A percentile compares a stretch with the other conserved stretches of the same genome.
These are phyloP conservation scores for Trichopria drosophilae DNA, from an alignment of 2,888 invertebrate genomes.

Conservation along the genomic window DNA sequence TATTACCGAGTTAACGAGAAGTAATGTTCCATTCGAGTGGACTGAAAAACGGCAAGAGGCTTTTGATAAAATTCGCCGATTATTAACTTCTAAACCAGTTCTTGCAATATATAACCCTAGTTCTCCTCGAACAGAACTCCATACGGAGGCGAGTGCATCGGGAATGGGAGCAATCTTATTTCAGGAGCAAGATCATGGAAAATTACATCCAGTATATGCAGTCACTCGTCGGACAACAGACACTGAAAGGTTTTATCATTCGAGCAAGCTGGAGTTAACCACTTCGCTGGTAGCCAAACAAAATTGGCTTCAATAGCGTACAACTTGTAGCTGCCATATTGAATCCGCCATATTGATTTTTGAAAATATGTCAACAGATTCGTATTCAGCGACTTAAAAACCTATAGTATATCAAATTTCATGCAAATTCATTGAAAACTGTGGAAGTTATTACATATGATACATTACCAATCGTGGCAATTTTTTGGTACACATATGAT, in stretches of 20 bases:
- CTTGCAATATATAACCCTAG: conserved; percentile 31
- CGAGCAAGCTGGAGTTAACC: conserved; percentile 32
- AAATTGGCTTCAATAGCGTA: too few species aligned
- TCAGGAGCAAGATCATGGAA: conserved; percentile 31
- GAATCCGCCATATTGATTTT: too few species aligned
- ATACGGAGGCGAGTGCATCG: conserved; percentile 10
- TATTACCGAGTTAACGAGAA: conserved; percentile 5
- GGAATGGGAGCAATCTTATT: conserved; percentile 23
- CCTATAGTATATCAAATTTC: too few species aligned
- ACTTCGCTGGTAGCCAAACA: too few species aligned
- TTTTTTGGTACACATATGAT: too few species aligned
- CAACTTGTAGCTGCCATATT: too few species aligned
- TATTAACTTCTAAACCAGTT: conserved; percentile 31
- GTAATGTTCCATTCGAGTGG: conserved; percentile 6
- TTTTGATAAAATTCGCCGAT: conserved; percentile 29
- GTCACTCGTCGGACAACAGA: conserved; percentile 32
- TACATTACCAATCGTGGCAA: too few species aligned
- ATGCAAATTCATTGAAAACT: too few species aligned
- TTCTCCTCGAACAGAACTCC: conserved; percentile 20
- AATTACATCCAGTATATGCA: conserved; percentile 33
- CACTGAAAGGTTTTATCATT: conserved; percentile 30
- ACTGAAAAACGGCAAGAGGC: conserved; percentile 33
- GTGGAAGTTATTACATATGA: too few species aligned
- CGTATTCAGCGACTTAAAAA: too few species aligned
- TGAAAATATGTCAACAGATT: too few species aligned